A percentile compares a stretch with the other conserved stretches of the same genome.
phyloP scores from a whole-genome alignment of 1,140 invertebrate genomes.

The Platyura marginata region DNA sequence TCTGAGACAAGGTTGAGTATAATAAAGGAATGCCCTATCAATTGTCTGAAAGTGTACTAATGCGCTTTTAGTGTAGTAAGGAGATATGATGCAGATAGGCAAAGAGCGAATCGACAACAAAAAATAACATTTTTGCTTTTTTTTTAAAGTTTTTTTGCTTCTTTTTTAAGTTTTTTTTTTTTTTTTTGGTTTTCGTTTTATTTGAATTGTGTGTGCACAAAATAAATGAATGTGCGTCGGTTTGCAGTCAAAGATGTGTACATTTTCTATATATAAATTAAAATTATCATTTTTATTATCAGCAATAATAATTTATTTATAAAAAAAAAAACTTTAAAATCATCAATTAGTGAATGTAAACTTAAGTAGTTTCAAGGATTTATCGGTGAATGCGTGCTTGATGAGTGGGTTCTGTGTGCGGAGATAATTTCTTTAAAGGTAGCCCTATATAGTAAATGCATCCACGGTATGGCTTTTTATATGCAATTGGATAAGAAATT shows the following conservation, averaged over 20 bases:
- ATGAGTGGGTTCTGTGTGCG: neutral
- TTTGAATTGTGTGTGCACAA: neutral
- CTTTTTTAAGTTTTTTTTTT: neutral
- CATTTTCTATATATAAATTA: neutral
- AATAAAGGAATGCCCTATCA: neutral
- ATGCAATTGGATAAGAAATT: no score
- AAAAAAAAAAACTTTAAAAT: neutral
- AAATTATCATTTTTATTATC: neutral
- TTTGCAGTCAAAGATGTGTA: neutral
- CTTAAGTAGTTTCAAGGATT: neutral
- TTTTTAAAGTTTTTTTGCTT: no score
- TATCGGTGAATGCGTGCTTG: neutral
- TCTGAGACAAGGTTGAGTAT: neutral
- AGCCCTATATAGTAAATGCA: no score
- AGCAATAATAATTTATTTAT: neutral
- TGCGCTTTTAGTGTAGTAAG: slow-evolving; percentile 4
- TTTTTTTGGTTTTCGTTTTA: neutral
- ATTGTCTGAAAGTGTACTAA: slow-evolving; percentile 2
- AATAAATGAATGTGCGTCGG: neutral
- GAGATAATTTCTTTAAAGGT: no score
- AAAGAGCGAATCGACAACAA: neutral
- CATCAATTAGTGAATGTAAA: neutral
- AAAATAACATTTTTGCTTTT: neutral
- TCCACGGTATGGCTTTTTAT: no score
- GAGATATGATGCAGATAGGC: slow-evolving; percentile 4